A percentile compares a stretch with the other conserved stretches of the same genome.
Conservation (phyloP, 2,113 vertebrate genomes). For the Vulpes ferrilata region DNA sequence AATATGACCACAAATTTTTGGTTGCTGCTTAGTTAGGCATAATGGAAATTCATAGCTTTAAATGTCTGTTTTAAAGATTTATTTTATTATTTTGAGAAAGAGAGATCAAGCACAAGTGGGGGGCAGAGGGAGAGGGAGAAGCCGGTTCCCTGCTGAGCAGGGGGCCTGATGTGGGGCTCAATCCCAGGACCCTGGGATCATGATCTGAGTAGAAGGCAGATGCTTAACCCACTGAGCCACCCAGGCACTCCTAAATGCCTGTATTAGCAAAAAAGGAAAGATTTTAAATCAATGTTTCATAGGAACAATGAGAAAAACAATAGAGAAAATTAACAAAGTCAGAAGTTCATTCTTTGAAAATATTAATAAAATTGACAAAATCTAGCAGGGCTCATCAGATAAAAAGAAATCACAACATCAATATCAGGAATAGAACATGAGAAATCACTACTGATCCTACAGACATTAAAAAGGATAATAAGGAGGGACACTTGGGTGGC, state of each 20-base stretch:
- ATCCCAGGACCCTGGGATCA: too few relatives aligned
- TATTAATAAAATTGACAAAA: constrained; percentile 50
- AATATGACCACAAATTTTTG: constrained; percentile 30
- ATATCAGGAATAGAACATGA: constrained; percentile 29
- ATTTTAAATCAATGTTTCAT: constrained; percentile 27
- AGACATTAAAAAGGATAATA: constrained; percentile 41
- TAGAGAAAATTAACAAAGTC: neutral
- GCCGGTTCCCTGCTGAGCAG: too few relatives aligned
- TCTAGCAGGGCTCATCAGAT: neutral
- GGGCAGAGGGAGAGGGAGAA: too few relatives aligned
- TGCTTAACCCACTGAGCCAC: too few relatives aligned
- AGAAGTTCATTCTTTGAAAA: constrained; percentile 40
- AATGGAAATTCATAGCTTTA: neutral
- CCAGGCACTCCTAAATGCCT: neutral
- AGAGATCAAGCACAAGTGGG: too few relatives aligned
- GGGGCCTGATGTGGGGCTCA: too few relatives aligned
- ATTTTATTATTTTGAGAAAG: too few relatives aligned
- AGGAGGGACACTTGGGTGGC: too few relatives aligned
- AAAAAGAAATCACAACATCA: constrained; percentile 42
- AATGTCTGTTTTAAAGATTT: neutral
- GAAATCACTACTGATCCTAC: constrained; percentile 28
- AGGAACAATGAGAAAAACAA: constrained; percentile 39
- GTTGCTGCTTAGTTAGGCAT: neutral
- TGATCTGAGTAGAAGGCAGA: too few relatives aligned
- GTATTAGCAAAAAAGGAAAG: constrained; percentile 3